Evolutionary conservation across 92 coral and sea anemone genomes (phyloP).

Genomic region (Actinostola sp.): DNA sequence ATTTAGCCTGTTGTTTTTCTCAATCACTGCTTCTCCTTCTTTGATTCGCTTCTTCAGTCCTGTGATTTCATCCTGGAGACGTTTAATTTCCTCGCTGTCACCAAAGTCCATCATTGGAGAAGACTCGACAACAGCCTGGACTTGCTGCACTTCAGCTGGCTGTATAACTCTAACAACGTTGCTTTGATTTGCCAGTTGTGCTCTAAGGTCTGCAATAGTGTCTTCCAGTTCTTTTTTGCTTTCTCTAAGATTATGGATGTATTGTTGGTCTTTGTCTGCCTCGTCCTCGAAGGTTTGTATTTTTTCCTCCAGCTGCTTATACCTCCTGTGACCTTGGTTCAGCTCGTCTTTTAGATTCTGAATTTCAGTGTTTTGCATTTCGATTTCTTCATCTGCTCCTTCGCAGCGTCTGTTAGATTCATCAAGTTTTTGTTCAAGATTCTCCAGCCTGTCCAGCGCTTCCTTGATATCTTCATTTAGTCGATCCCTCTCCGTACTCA

Average conservation of each 20-base stretch:
- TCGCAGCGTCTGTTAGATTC: constrained; percentile 41
- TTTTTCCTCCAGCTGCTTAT: constrained; percentile 67
- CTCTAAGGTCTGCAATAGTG: constrained; percentile 60
- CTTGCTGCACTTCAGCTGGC: constrained; percentile 70
- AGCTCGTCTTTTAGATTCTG: constrained; percentile 53
- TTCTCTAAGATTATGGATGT: constrained; percentile 60
- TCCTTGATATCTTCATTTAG: constrained; percentile 58
- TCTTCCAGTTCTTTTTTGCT: constrained; percentile 58
- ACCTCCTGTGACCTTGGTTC: constrained; percentile 41
- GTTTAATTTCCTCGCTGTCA: constrained; percentile 66
- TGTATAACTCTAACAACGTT: constrained; percentile 58
- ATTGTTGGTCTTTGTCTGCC: constrained; percentile 60
- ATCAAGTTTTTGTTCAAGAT: constrained; percentile 58
- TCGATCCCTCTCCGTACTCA: constrained; percentile 69
- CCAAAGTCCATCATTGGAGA: constrained; percentile 76
- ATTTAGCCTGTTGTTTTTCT: constrained; percentile 61
- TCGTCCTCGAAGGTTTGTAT: constrained; percentile 61
- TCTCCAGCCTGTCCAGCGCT: constrained; percentile 56
- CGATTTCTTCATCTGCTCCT: constrained; percentile 67
- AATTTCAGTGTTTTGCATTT: constrained; percentile 61
- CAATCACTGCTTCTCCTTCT: constrained; percentile 52
- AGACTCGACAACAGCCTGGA: constrained; percentile 67
- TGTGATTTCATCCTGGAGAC: constrained; percentile 67
- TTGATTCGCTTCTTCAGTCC: constrained; percentile 48
- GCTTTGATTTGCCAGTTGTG: constrained; percentile 64